phyloP scores from a whole-genome alignment of 2,888 invertebrate genomes.

The Thereva unica region DNA sequence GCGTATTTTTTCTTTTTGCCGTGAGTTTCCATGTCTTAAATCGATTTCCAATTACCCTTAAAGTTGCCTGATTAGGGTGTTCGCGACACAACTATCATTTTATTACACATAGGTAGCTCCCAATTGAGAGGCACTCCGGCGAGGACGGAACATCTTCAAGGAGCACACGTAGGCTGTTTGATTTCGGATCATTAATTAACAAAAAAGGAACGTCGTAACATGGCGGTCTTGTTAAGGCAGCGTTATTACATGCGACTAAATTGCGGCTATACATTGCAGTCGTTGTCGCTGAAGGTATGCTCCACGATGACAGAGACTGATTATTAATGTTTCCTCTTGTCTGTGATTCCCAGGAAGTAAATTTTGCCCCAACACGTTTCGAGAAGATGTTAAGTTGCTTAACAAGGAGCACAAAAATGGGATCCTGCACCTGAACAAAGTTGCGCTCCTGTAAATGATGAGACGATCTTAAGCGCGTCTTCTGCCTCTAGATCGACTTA shows the following conservation, averaged over 20 bases:
- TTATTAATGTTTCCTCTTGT: slow-evolving; percentile 9
- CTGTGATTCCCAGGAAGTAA: background rate
- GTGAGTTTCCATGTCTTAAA: background rate
- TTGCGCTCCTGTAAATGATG: background rate
- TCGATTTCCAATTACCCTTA: slow-evolving; percentile 29
- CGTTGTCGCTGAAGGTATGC: background rate
- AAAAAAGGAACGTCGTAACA: slow-evolving; percentile 4
- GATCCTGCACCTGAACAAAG: too few relatives aligned
- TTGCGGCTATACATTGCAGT: slow-evolving; percentile 27
- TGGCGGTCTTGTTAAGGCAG: slow-evolving; percentile 12
- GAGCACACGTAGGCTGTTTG: slow-evolving; percentile 22
- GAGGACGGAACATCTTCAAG: background rate
- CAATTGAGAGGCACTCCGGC: slow-evolving; percentile 10
- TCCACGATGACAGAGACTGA: slow-evolving; percentile 27
- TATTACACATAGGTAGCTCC: slow-evolving; percentile 7
- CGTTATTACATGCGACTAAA: slow-evolving; percentile 26
- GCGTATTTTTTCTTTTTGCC: slow-evolving; percentile 5
- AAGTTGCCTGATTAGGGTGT: slow-evolving; percentile 25
- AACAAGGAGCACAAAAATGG: too few relatives aligned
- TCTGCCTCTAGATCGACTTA: slow-evolving; percentile 22
- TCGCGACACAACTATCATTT: slow-evolving; percentile 17
- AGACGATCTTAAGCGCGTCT: slow-evolving; percentile 25
- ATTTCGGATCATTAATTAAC: slow-evolving; percentile 10
- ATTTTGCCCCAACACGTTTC: slow-evolving; percentile 8
- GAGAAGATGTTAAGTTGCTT: slow-evolving; percentile 5